Base-by-base conservation (phyloP, 2,113 vertebrate species). In the Podiceps cristatus region DNA sequence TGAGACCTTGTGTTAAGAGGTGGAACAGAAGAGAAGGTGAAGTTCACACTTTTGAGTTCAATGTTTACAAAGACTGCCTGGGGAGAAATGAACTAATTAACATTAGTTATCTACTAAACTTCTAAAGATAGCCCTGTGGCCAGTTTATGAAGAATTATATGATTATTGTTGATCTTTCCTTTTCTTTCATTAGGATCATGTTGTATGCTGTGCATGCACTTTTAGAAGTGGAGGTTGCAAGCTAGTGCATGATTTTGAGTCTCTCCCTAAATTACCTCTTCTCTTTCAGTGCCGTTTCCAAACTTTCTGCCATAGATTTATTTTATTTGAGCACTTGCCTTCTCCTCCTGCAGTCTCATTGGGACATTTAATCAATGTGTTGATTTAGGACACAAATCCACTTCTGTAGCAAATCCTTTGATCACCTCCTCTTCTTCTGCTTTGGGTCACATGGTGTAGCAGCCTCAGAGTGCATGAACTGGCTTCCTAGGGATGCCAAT, bases 61-160 rank as follows among this genome's bases (percentile, higher is more conserved):
- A 45, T 78, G 53, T 85, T 95, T 97, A 90, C 63, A 88, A 90
- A 94, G 72, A 29, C 23, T 90, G 15, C 58, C 80, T 92, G 58
- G 18, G 31, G 31, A 83, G 29, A 60, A 91, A 79, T 37, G 9
- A 42, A 79, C n/a, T 79, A 63, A 86, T 55, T 80, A 77, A 86
- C 52, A 44, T n/a, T 24, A 91, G 53, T 60, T 91, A 50, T 40
- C 23, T 31, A 75, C 22, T 92, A 94, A 93, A 86, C 20, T 29
- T 63, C 69, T 88, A 91, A 42, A 28, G 47, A 27, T 9, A 35
- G 29, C n/a, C 10, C 58, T 72, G 40, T 45, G 15, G 28, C 71
- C 16, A 16, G 5, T 37, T 90, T 88, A 40, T n/a, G 44, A 44
- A 94, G 45, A 78, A 16, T 63, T 86, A 27, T 50, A 18, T 25